Evolutionary conservation across 2,888 invertebrate genomes (phyloP), one percentile per base, ranked within the genome.

Genomic region (Rutpela maculata): DNA sequence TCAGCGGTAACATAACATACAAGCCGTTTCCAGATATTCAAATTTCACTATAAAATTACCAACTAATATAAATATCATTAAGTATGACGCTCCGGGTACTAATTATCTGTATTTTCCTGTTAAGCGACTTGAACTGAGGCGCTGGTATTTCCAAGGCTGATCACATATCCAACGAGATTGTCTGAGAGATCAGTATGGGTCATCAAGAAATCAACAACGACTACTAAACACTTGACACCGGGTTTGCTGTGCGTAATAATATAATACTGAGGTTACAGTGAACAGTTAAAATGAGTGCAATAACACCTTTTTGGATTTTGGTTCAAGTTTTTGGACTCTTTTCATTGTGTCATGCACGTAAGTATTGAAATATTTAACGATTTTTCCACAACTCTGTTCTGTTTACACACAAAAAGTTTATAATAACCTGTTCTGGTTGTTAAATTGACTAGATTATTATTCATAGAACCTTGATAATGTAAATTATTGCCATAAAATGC

Each of bases 101-200:
- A 68, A 66, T 59, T 72, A 69, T 65, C 56, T 62, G 65, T 73
- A 68, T 63, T 77, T 77, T 77, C 77, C 77, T 50, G 68, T 60
- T 63, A 75, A 67, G 60, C 60, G 68, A 67, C 31, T 74, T 55
- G 67, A 65, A 18, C n/a, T 50, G 62, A 69, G 68, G 55, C 60
- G 60, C 56, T 65, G 85, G 84, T 80, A 82, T 84, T 85, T 82
- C 84, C 86, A 86, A 86, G 86, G 86, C 83, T 84, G 85, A 75
- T 82, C 72, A 78, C 78, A 79, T 76, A 78, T 59, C 68, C 62
- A 75, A 60, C 68, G 76, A 77, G 59, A 43, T 60, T 60, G 70
- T 60, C 71, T 63, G 77, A 78, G 77, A 78, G 78, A 82, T 83
- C 82, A 81, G 80, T 77, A 84, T 83, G 83, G 83, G 83, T 82